A percentile compares a stretch with the other conserved stretches of the same genome.
Conservation (phyloP, 2,113 vertebrate species). For the Craseonycteris thonglongyai region DNA sequence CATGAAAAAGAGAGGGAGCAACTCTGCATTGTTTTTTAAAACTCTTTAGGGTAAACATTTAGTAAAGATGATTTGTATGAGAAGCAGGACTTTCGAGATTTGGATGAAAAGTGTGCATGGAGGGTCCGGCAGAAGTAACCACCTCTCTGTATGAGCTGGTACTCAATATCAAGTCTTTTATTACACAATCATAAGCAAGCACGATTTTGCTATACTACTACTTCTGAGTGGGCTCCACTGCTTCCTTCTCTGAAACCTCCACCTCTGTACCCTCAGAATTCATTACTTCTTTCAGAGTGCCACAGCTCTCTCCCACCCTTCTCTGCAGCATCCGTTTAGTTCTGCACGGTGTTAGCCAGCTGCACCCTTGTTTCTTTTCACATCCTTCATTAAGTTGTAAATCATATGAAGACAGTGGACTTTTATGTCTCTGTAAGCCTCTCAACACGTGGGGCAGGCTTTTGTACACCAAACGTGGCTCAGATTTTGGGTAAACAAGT, state of each 20-base stretch:
- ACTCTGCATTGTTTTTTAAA: neutral
- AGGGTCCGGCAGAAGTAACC: no score
- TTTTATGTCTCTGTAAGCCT: neutral
- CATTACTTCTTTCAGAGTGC: neutral
- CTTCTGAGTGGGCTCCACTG: neutral
- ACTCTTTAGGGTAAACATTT: neutral
- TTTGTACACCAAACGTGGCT: neutral
- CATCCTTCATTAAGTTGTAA: neutral
- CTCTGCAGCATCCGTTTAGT: neutral
- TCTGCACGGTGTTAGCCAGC: neutral
- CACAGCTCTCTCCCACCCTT: neutral
- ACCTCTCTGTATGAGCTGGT: no score
- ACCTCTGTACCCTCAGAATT: neutral
- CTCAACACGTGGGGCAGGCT: neutral
- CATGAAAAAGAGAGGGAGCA: neutral
- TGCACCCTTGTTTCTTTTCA: neutral
- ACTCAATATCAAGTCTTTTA: no score
- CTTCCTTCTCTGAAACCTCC: neutral
- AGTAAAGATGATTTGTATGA: neutral
- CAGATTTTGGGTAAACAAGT: neutral
- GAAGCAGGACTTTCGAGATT: neutral
- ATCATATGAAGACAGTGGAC: neutral
- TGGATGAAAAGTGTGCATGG: neutral
- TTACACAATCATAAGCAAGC: no score
- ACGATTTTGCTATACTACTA: no score